phyloP scores from a whole-genome alignment of 1,140 invertebrate species.

The Diuraphis noxia region DNA sequence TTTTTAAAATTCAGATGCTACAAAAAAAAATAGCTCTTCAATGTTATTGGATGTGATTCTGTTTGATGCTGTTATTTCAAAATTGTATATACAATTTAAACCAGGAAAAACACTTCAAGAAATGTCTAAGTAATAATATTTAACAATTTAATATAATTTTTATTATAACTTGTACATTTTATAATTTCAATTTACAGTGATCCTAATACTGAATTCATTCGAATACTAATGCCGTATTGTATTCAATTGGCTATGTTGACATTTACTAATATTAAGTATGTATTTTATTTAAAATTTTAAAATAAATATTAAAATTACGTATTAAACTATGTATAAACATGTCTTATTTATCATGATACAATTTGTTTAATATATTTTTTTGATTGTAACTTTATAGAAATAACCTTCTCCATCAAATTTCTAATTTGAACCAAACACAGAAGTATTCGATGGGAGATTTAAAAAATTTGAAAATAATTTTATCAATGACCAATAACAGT shows the following conservation, averaged over 20 bases:
- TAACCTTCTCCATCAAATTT: conserved; percentile 35
- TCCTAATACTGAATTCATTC: conserved; percentile 18
- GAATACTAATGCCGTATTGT: conserved; percentile 28
- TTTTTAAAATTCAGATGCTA: neutral
- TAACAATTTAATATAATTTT: neutral
- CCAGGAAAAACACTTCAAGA: conserved; percentile 31
- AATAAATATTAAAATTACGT: neutral
- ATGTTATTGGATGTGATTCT: conserved; percentile 41
- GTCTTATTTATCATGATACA: neutral
- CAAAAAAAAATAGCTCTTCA: neutral
- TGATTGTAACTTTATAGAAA: neutral
- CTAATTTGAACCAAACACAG: conserved; percentile 5
- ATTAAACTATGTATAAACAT: neutral
- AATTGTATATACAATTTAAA: neutral
- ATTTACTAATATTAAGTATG: conserved; percentile 42
- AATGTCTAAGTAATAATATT: neutral
- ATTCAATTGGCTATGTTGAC: conserved; percentile 26
- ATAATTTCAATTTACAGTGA: conserved; percentile 3
- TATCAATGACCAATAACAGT: conserved; percentile 43
- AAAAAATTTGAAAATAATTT: conserved; percentile 38
- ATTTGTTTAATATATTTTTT: neutral
- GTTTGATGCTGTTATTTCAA: conserved; percentile 38
- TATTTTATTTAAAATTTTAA: neutral
- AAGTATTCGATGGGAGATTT: conserved; percentile 17
- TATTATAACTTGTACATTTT: neutral